phyloP scores from a whole-genome alignment of 2,888 invertebrate species.

The Hetaerina titia region DNA sequence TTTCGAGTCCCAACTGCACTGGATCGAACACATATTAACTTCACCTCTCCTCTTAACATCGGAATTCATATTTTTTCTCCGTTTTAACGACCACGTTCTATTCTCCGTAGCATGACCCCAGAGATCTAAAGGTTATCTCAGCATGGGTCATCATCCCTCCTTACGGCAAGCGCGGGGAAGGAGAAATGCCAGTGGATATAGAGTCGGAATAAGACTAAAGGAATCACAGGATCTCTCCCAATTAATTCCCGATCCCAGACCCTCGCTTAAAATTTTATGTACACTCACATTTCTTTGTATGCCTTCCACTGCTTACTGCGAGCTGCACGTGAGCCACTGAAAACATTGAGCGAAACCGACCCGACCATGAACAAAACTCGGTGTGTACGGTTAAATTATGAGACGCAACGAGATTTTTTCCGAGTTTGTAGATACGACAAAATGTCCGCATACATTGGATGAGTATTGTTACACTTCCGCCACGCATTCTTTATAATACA shows the following conservation, averaged over 20 bases:
- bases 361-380: no score
- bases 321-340: no score
- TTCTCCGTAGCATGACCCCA: neutral
- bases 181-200: neutral
- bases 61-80: neutral
- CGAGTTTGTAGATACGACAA: no score
- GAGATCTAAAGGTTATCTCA: constrained; percentile 14
- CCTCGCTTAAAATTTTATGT: neutral
- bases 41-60: neutral
- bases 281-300: no score
- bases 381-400: no score
- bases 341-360: no score
- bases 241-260: neutral
- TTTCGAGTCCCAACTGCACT: neutral
- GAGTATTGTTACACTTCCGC: no score
- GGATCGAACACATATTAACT: neutral
- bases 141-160: neutral
- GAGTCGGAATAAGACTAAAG: neutral
- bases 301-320: no score
- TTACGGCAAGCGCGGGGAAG: neutral
- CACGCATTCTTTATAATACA: no score
- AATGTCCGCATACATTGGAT: no score
- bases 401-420: no score
- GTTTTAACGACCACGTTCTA: neutral
- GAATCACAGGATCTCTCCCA: neutral